phyloP scores from a whole-genome alignment of 92 coral and sea anemone species.

The Siderastrea radians region DNA sequence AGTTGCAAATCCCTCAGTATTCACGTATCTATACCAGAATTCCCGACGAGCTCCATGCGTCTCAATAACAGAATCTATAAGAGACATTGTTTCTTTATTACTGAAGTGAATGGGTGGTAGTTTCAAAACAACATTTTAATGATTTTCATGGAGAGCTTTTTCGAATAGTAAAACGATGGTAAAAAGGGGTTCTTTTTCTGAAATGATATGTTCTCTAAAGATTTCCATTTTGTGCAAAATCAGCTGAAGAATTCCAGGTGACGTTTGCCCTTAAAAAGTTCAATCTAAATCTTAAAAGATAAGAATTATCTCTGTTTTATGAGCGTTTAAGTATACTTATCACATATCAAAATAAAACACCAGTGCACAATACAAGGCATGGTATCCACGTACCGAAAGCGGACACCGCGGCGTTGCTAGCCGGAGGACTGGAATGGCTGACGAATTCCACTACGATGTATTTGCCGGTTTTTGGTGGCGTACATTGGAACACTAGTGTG shows the following conservation, averaged over 20 bases:
- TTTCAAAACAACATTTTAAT: no score
- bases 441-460: slow-evolving; percentile 33
- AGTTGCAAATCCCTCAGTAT: slow-evolving; percentile 62
- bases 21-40: slow-evolving; percentile 70
- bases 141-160: no score
- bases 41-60: slow-evolving; percentile 55
- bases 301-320: no score
- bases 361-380: neutral
- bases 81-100: neutral
- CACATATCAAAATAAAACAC: neutral
- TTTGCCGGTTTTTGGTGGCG: slow-evolving; percentile 57
- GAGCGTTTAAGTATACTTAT: no score
- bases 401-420: slow-evolving; percentile 37
- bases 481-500: slow-evolving; percentile 23
- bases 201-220: no score
- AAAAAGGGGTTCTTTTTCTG: no score
- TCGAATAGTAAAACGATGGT: no score
- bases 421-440: slow-evolving; percentile 4
- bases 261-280: no score
- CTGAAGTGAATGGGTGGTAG: neutral
- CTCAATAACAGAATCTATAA: slow-evolving; percentile 21
- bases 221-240: no score
- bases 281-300: no score
- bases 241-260: no score
- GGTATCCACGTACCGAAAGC: slow-evolving; percentile 39